Conservation (phyloP, 2,888 invertebrate species). For the Yponomeuta malinellus region DNA sequence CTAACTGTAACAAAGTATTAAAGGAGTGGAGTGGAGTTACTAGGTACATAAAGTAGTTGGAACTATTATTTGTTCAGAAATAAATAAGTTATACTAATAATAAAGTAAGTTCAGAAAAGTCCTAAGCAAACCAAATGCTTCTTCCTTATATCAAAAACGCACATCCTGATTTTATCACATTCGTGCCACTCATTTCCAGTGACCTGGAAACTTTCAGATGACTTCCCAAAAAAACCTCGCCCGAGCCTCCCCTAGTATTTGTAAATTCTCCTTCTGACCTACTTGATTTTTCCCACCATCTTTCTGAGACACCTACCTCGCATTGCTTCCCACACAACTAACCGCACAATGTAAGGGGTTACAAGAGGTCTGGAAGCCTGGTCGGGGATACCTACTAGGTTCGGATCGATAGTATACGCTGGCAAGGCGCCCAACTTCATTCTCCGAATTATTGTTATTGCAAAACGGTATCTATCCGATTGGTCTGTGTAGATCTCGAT, state of each 20-base stretch:
- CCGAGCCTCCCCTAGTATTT: slow-evolving; percentile 62
- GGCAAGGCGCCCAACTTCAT: slow-evolving; percentile 72
- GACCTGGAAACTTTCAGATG: slow-evolving; percentile 61
- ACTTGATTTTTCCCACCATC: slow-evolving; percentile 65
- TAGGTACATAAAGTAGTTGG: not conserved
- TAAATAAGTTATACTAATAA: not conserved
- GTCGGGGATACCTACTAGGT: slow-evolving; percentile 38
- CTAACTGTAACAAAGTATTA: slow-evolving; percentile 15
- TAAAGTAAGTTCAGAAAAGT: not conserved
- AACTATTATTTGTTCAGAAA: not conserved
- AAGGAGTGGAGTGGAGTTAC: slow-evolving; percentile 25
- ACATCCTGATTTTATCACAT: slow-evolving; percentile 40
- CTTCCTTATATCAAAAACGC: slow-evolving; percentile 20
- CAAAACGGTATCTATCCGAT: slow-evolving; percentile 62
- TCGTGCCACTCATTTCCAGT: slow-evolving; percentile 52
- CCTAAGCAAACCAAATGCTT: not conserved
- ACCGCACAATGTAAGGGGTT: not conserved
- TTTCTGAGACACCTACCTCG: slow-evolving; percentile 22
- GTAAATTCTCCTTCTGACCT: slow-evolving; percentile 75
- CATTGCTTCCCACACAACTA: not conserved
- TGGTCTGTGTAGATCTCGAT: slow-evolving; percentile 33
- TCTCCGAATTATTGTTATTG: slow-evolving; percentile 73
- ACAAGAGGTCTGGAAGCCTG: slow-evolving; percentile 27
- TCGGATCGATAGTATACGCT: slow-evolving; percentile 66
- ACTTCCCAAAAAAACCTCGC: slow-evolving; percentile 62